phyloP scores from a whole-genome alignment of 2,113 vertebrate species.

The Struthio camelus region DNA sequence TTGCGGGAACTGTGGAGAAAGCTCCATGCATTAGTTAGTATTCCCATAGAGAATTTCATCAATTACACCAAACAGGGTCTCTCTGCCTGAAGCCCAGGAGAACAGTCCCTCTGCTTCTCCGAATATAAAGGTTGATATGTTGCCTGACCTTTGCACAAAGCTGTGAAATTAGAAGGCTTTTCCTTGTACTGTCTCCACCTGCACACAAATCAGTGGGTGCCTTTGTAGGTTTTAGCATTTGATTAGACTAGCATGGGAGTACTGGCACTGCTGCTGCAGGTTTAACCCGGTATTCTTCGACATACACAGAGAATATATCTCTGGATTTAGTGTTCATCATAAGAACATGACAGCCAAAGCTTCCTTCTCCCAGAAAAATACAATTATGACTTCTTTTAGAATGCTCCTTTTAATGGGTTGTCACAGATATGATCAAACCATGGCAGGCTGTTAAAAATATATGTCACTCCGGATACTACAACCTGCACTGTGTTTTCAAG shows the following conservation, averaged over 20 bases:
- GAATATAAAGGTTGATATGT: neutral
- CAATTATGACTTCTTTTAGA: neutral
- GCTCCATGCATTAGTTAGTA: neutral
- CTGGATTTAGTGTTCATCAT: neutral
- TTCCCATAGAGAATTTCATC: neutral
- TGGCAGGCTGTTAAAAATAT: slow-evolving; percentile 20
- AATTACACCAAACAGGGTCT: neutral
- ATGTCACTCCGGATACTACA: neutral
- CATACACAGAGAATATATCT: neutral
- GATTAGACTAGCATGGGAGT: neutral
- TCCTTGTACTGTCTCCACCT: neutral
- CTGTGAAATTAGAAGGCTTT: neutral
- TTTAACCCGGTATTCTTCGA: slow-evolving; percentile 16
- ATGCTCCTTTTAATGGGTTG: neutral
- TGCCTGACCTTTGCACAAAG: neutral
- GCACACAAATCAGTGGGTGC: neutral
- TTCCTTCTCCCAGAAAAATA: slow-evolving; percentile 9
- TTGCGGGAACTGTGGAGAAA: neutral
- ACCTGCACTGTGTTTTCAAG: neutral
- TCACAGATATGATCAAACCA: neutral
- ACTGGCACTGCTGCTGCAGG: neutral
- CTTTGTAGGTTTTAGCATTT: neutral
- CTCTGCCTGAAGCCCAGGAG: neutral
- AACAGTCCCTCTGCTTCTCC: neutral
- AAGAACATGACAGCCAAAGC: neutral